Evolutionary conservation across 1,140 invertebrate genomes (phyloP), one percentile per base, ranked within the genome.

Genomic region (Aphis craccivora): DNA sequence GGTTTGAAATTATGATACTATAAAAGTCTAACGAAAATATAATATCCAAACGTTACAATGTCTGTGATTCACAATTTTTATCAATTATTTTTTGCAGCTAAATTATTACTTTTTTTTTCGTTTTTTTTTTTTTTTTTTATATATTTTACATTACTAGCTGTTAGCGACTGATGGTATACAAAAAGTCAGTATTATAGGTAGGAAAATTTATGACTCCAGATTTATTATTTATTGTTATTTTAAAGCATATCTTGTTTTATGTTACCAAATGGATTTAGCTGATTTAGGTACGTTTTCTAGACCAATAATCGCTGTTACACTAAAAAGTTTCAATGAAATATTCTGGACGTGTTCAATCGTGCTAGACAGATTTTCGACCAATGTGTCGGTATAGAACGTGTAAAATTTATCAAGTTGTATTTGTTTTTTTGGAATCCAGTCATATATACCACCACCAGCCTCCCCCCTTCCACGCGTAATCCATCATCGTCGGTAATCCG

Each of bases 401-500:
- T 86, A 93, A 93, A 86, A 93, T 86, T 92, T 92, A 83, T 81
- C 60, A 83, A 86, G 91, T 93, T 93, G 53, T 93, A 93, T 93
- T 86, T 93, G 81, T 93, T 93, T 93, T 93, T 86, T 93, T 86
- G 43, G 48, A 92, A 83, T 83, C 67, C 67, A 48, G 91, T 81
- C 67, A 83, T 84, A 83, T 51, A 92, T 83, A 84, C 45, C 51
- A 7, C 48, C 35, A 76, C 30, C 60, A n/a, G 55, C 25, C 9
- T n/a, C 87, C 87, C 86, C n/a, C 88, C 88, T 89, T 7, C 88
- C 51, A 18, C 3, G 51, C 14, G 88, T 86, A 93, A 93, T 93
- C 91, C 91, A 86, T 93, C 91, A 93, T 93, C 91, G 91, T 86
- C 81, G 91, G 91, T 92, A 86, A 86, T 93, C 76, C 81, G 91